Evolutionary conservation across 1,140 invertebrate genomes (phyloP).

Genomic region (Bombus ignitus): DNA sequence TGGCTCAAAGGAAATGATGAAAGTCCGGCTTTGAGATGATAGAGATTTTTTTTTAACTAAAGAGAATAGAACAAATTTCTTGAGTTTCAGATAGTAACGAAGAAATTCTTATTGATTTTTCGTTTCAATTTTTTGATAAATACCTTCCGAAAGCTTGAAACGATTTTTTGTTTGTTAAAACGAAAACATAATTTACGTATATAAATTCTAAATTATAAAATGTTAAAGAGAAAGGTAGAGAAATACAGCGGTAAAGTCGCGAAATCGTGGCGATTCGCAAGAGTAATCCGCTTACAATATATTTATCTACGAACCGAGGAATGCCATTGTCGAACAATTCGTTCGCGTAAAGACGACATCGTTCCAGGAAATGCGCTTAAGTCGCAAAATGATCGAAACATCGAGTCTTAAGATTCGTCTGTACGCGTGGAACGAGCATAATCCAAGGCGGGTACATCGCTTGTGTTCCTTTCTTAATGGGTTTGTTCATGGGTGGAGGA

Average conservation of each 20-base stretch:
- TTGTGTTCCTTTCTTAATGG: neutral
- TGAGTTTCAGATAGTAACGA: neutral
- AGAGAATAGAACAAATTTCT: neutral
- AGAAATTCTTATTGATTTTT: neutral
- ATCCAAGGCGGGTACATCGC: neutral
- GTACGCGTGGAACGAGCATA: constrained; percentile 17
- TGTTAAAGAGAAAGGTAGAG: neutral
- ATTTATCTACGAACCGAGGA: constrained; percentile 28
- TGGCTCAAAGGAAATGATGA: too few relatives aligned
- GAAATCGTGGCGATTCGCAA: constrained; percentile 55
- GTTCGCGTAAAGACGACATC: constrained; percentile 25
- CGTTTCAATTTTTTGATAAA: neutral
- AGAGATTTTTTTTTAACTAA: too few relatives aligned
- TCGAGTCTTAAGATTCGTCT: constrained; percentile 20
- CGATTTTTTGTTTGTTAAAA: neutral
- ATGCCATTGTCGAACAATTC: constrained; percentile 1
- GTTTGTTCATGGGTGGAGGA: neutral
- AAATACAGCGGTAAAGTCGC: constrained; percentile 55
- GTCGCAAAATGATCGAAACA: constrained; percentile 63
- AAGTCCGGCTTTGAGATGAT: too few relatives aligned
- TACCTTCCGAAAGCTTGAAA: neutral
- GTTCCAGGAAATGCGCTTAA: constrained; percentile 39
- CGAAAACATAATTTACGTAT: too few relatives aligned
- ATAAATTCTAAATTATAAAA: neutral
- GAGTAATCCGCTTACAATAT: constrained; percentile 73